Base-by-base conservation (phyloP, 2,888 invertebrate genomes). In the Diaphora mendica region DNA sequence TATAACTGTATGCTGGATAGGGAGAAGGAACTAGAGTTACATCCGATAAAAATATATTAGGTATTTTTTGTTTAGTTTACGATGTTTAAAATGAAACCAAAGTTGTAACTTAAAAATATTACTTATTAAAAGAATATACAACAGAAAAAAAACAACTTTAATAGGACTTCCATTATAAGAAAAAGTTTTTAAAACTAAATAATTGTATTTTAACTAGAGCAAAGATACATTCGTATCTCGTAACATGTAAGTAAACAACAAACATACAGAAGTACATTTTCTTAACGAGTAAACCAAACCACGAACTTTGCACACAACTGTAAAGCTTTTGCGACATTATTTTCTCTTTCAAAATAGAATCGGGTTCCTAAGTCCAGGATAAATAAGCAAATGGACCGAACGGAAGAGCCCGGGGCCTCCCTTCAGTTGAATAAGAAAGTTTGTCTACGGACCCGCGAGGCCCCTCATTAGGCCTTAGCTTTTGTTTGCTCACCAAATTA, bases 401-500 rank as follows among this genome's bases (percentile, higher is more conserved):
- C 93, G 94, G 94, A 94, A 94, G 89, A 88, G 92, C 93, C 90
- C 86, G 83, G 90, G 91, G 90, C 87, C 87, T 90, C 89, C 89
- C 89, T 88, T 88, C 79, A 77, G 80, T 84, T 89, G 92, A 91
- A 92, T 91, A 95, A 94, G 94, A 94, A 95, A 95, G 92, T 95
- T 94, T 92, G 91, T 90, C 91, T 90, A 87, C 87, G 87, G 88
- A 86, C 91, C 91, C 91, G 88, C 89, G 87, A 91, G 89, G 83
- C 82, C 92, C 92, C 93, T 95, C 95, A 95, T 95, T 95, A 95
- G 94, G 91, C 91, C 89, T 90, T 89, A 88, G 90, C 91, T 93
- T 93, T 94, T 95, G 94, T 94, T 95, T 95, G 93, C 92, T 91
- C 90, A 91, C 91, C 87, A 93, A 95, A 95, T 95, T 95, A 95